These are phyloP conservation scores for Sesia apiformis DNA, from an alignment of 2,888 invertebrate genomes.

Conservation along the genomic window DNA sequence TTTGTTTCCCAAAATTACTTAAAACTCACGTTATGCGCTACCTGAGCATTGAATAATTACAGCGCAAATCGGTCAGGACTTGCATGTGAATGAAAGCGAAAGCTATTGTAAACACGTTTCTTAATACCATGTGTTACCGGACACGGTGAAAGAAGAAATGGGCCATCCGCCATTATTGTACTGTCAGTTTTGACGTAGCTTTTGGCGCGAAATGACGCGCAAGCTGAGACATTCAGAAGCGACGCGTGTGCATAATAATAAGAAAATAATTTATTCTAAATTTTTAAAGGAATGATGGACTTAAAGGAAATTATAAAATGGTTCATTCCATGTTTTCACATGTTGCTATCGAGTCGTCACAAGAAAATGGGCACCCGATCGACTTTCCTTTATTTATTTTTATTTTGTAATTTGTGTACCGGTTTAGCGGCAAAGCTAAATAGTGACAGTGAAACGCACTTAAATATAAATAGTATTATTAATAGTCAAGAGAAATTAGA, in stretches of 20 bases:
- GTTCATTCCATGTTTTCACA: conserved; percentile 64
- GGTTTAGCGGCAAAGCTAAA: neutral
- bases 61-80: neutral
- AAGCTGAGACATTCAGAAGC: neutral
- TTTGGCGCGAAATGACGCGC: neutral
- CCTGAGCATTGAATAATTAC: neutral
- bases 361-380: neutral
- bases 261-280: conserved; percentile 6
- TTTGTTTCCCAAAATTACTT: neutral
- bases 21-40: neutral
- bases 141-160: neutral
- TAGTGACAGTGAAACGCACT: neutral
- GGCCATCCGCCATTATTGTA: neutral
- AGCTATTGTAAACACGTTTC: neutral
- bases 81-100: neutral
- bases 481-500: neutral
- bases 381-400: neutral
- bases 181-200: neutral
- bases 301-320: conserved; percentile 66
- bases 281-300: conserved; percentile 43
- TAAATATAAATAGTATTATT: neutral
- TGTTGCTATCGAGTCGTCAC: conserved; percentile 26
- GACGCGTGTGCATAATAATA: neutral
- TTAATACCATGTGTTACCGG: neutral
- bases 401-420: neutral